Evolutionary conservation across 2,113 vertebrate species (phyloP).

Genomic region (Toxostoma redivivum): DNA sequence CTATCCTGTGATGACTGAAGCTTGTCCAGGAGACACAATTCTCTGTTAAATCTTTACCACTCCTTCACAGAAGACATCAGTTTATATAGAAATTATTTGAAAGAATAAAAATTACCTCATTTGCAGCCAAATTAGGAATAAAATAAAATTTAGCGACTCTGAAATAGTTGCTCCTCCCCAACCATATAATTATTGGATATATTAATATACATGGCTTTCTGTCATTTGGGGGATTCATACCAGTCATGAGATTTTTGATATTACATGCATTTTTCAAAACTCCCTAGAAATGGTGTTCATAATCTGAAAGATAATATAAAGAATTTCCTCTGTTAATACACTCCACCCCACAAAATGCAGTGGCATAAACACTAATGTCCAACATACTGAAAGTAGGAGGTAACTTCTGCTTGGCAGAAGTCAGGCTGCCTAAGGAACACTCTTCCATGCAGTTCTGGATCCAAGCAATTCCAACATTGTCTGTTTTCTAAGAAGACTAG

Average conservation of each 20-base stretch:
- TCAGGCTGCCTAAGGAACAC: not conserved
- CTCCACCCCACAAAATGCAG: not conserved
- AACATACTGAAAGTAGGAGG: not conserved
- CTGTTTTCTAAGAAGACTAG: slow-evolving; percentile 23
- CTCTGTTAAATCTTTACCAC: not conserved
- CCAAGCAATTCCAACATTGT: not conserved
- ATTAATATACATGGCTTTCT: not conserved
- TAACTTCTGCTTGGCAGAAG: not conserved
- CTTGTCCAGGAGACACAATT: not conserved
- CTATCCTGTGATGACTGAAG: not conserved
- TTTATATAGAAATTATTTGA: not conserved
- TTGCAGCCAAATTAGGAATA: not conserved
- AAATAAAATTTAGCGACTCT: not conserved
- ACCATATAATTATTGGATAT: not conserved
- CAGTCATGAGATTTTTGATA: not conserved
- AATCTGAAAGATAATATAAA: not conserved
- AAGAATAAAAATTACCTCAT: not conserved
- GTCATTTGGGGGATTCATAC: not conserved
- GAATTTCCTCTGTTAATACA: not conserved
- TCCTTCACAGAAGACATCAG: not conserved
- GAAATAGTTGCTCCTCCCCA: not conserved
- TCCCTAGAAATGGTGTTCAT: not conserved
- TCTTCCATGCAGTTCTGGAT: slow-evolving; percentile 19
- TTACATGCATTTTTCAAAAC: not conserved
- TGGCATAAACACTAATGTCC: not conserved